Evolutionary conservation across 2,797 vertebrate species (phyloP).

Genomic region (Denticeps clupeoides): DNA sequence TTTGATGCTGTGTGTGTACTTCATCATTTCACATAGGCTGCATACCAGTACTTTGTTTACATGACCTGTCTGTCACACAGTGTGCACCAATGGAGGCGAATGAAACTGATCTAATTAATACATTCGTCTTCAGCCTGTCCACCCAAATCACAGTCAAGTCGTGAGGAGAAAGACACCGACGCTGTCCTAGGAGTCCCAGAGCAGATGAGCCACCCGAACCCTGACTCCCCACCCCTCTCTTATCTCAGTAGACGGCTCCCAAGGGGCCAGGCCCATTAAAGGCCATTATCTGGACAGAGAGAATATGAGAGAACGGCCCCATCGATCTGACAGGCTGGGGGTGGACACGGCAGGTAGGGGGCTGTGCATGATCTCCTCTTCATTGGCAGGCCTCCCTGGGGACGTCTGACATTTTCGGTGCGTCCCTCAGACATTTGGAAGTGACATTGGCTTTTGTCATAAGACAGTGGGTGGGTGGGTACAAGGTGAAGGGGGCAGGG

Average conservation of each 20-base stretch:
- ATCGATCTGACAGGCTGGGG: conserved; percentile 31
- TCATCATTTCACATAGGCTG: no score
- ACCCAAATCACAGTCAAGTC: conserved; percentile 31
- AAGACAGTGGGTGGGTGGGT: conserved; percentile 3
- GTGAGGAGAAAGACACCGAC: conserved; percentile 26
- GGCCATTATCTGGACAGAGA: conserved; percentile 43
- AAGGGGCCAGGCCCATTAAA: conserved; percentile 39
- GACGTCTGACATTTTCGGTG: conserved; percentile 26
- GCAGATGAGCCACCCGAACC: neutral
- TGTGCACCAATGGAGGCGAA: conserved; percentile 36
- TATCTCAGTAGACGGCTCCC: conserved; percentile 30
- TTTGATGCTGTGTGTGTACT: no score
- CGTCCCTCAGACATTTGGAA: conserved; percentile 13
- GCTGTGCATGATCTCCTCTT: conserved; percentile 23
- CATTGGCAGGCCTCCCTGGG: conserved; percentile 18
- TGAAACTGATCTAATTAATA: conserved; percentile 47
- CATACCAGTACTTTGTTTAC: no score
- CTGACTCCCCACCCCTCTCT: neutral
- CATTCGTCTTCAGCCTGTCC: conserved; percentile 19
- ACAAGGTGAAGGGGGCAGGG: no score
- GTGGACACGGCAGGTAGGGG: no score
- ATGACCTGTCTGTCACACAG: no score
- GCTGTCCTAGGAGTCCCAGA: neutral
- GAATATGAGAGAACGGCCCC: conserved; percentile 29
- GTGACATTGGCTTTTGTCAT: conserved; percentile 22